Base-by-base conservation (phyloP, 2,113 vertebrate genomes). In the Menura novaehollandiae region DNA sequence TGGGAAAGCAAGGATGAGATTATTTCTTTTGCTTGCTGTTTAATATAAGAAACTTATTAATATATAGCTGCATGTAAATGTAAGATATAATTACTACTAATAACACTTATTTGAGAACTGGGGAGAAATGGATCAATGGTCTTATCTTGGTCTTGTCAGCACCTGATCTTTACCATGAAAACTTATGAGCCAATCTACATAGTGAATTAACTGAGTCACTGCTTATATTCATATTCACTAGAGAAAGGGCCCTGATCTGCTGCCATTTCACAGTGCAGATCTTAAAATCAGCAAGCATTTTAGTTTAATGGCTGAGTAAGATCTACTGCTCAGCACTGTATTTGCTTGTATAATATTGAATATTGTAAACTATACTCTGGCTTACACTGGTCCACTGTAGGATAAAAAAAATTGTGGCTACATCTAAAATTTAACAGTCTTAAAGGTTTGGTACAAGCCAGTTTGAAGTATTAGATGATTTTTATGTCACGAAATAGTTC, bases 261-360 rank as follows among this genome's bases (percentile, higher is more conserved):
- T 93, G 83, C 85, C 92, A 71, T 53, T 92, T 84, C 68, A 92
- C 23, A 6, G 49, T 35, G 44, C 52, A 79, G 41, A 91, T 56
- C 79, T 71, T 94, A 92, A 96, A 94, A 94, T 72, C 86, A 91
- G 79, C 76, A 81, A 81, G 76, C 60, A 64, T 71, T 92, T 94
- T 53, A 68, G 18, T 89, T 94, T 94, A 87, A 92, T 55, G 80
- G 49, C 83, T 85, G 82, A 91, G 20, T 64, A 94, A 85, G 73
- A 91, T 51, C 83, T 87, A 91, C 41, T 37, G 24, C 82, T 96
- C 84, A 81, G 79, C 77, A 64, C 49, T 75, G 51, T n/a, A 75
- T 35, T 72, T 35, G 23, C 35, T 75, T 72, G 22, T 47, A 56
- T 67, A 68, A 56, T 52, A 78, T 6, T 52, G 44, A 85, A 71